These are phyloP conservation scores for Asobara japonica DNA, from an alignment of 1,140 invertebrate genomes.

Conservation along the genomic window DNA sequence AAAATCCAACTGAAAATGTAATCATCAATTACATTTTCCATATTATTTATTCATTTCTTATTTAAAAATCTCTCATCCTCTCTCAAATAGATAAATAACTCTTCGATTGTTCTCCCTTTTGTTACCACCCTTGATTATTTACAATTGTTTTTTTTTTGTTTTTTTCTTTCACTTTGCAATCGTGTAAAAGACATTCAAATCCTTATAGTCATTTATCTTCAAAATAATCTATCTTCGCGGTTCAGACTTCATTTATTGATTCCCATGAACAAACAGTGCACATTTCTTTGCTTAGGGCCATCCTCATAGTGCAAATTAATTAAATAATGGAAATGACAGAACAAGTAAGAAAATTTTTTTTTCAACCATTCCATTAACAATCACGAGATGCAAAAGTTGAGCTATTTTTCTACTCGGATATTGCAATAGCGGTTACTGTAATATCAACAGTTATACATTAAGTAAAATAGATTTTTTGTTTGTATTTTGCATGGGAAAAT, in stretches of 20 bases:
- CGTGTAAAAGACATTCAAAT: conserved; percentile 42
- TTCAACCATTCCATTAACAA: background rate
- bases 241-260: conserved; percentile 1
- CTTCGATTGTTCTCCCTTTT: conserved; percentile 15
- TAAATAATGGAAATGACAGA: background rate
- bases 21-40: conserved; percentile 36
- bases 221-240: background rate
- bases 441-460: conserved; percentile 41
- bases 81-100: conserved; percentile 49
- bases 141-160: conserved; percentile 45
- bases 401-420: conserved; percentile 16
- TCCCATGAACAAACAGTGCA: conserved; percentile 1
- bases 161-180: background rate
- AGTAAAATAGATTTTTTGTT: conserved; percentile 56
- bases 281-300: conserved; percentile 7
- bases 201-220: conserved; percentile 33
- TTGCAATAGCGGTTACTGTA: conserved; percentile 24
- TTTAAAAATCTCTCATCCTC: conserved; percentile 9
- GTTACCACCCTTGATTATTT: conserved; percentile 39
- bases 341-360: too few relatives aligned
- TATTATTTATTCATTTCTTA: background rate
- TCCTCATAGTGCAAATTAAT: background rate
- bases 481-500: conserved; percentile 38
- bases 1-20: conserved; percentile 43
- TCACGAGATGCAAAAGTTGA: conserved; percentile 29